phyloP scores from a whole-genome alignment of 2,113 vertebrate genomes.

The Caracal caracal region DNA sequence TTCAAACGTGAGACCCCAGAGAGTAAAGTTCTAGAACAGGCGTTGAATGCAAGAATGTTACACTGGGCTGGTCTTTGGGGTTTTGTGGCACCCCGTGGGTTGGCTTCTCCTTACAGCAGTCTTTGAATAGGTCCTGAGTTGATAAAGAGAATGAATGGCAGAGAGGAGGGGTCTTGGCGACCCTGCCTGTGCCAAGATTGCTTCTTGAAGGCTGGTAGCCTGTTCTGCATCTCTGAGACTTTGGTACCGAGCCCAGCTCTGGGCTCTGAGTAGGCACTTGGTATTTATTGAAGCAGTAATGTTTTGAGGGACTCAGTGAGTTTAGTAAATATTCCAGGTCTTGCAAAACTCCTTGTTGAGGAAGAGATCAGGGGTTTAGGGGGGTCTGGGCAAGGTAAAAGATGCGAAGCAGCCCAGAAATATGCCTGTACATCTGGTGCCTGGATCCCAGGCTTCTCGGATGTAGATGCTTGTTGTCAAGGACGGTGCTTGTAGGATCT shows the following conservation, averaged over 20 bases:
- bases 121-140: background rate
- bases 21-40: background rate
- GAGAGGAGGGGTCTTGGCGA: background rate
- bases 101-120: background rate
- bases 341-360: background rate
- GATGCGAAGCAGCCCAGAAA: background rate
- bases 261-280: background rate
- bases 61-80: background rate
- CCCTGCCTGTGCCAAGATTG: background rate
- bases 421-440: background rate
- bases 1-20: background rate
- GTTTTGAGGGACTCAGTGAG: background rate
- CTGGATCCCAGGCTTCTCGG: background rate
- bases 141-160: background rate
- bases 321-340: background rate
- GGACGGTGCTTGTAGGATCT: background rate
- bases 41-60: background rate
- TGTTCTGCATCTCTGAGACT: background rate
- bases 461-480: background rate
- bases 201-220: background rate
- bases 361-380: background rate
- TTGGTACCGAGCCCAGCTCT: background rate
- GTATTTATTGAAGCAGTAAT: background rate
- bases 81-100: background rate
- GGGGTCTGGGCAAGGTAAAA: background rate